These are phyloP conservation scores for Dipodomys ordii DNA, from an alignment of 2,113 vertebrate genomes.

Conservation along the genomic window DNA sequence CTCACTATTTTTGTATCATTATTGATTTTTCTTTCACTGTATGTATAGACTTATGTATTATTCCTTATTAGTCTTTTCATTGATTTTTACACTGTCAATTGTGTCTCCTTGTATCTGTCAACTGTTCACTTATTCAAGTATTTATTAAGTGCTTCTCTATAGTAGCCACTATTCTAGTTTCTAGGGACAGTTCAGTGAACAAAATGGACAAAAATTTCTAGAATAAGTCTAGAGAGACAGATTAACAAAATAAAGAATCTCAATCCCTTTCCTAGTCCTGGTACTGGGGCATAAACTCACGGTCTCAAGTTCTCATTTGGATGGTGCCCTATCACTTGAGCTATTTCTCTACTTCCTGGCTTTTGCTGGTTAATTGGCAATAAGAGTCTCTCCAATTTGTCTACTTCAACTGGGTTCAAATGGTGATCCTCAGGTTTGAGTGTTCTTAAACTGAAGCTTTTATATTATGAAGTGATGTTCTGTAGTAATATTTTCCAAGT, in stretches of 20 bases:
- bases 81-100: conserved; percentile 1
- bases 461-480: not conserved
- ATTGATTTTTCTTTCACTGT: not conserved
- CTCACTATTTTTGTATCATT: not conserved
- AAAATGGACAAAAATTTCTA: conserved; percentile 7
- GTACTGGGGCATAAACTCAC: no score
- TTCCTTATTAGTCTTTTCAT: not conserved
- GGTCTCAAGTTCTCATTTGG: no score
- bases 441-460: conserved; percentile 3
- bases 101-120: not conserved
- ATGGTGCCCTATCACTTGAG: no score
- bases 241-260: conserved; percentile 13
- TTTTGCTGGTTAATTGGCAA: no score
- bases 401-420: no score
- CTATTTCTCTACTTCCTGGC: no score
- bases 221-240: not conserved
- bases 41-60: conserved; percentile 23
- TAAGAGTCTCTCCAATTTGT: no score
- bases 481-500: not conserved
- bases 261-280: no score
- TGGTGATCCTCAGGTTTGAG: no score
- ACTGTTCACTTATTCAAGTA: not conserved
- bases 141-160: conserved; percentile 12
- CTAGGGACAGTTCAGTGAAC: not conserved
- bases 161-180: not conserved